Percentiles rank a stretch among this genome's conserved stretches.
Evolutionary conservation across 2,797 vertebrate species (phyloP).

Genomic region (Aselliscus stoliczkanus): DNA sequence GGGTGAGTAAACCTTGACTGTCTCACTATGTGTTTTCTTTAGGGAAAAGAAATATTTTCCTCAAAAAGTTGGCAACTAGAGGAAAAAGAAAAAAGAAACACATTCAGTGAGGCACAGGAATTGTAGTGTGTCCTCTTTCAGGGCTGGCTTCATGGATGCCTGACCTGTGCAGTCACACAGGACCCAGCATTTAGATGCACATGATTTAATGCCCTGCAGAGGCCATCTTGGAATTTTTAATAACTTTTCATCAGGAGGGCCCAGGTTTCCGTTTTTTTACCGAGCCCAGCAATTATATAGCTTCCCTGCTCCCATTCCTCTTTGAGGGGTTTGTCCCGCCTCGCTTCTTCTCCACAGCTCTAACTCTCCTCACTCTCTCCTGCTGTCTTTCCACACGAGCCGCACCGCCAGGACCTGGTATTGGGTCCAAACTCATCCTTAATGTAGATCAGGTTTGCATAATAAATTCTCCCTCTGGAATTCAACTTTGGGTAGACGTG

Average conservation of each 20-base stretch:
- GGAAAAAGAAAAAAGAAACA: not conserved
- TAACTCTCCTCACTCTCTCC: not conserved
- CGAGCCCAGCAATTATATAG: not conserved
- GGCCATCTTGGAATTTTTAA: not conserved
- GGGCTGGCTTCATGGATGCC: not conserved
- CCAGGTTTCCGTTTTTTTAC: not conserved
- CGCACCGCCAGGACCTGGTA: not conserved
- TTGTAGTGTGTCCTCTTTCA: not conserved
- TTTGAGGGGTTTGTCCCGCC: not conserved
- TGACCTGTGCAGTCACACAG: fast-evolving
- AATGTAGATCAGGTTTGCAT: not conserved
- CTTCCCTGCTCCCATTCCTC: not conserved
- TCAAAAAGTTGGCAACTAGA: not conserved
- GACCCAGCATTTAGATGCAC: not conserved
- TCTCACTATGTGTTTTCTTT: not conserved
- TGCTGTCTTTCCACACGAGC: not conserved
- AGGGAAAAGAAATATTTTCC: not conserved
- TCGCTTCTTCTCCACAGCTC: not conserved
- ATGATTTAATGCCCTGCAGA: not conserved
- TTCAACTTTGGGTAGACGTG: not conserved
- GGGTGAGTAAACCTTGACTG: not conserved
- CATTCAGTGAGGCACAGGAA: not conserved
- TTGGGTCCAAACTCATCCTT: not conserved
- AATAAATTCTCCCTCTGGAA: not conserved
- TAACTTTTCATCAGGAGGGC: not conserved